Percentiles rank a stretch among this genome's conserved stretches.
phyloP scores from a whole-genome alignment of 1,140 invertebrate species.

The Acromyrmex charruanus region DNA sequence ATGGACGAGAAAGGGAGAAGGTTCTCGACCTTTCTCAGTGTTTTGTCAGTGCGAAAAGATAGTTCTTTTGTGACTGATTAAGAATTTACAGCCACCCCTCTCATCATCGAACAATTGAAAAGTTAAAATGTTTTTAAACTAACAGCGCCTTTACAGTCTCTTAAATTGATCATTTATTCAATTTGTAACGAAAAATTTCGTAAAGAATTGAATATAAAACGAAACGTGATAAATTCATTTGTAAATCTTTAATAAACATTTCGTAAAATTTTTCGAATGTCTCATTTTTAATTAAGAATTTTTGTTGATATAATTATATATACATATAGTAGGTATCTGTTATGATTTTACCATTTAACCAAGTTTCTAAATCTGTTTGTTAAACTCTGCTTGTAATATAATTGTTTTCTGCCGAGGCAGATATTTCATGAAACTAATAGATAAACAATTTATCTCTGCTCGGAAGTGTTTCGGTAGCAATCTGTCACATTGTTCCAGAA shows the following conservation, averaged over 20 bases:
- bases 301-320: not conserved
- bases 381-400: not conserved
- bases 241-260: constrained; percentile 1
- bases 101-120: constrained; percentile 14
- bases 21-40: constrained; percentile 57
- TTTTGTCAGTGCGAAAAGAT: constrained; percentile 47
- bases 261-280: not conserved
- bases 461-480: constrained; percentile 21
- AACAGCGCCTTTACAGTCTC: not conserved
- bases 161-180: constrained; percentile 4
- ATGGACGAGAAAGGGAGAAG: constrained; percentile 35
- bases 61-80: constrained; percentile 51
- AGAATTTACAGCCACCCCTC: constrained; percentile 19
- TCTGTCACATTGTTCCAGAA: constrained; percentile 59
- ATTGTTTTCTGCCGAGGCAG: not conserved
- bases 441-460: constrained; percentile 58
- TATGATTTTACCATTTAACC: not conserved
- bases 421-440: constrained; percentile 40
- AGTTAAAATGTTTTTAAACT: constrained; percentile 22
- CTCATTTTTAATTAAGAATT: not conserved
- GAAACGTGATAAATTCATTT: not conserved
- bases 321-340: too few species aligned
- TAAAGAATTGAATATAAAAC: not conserved
- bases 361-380: not conserved
- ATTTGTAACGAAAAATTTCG: not conserved